Evolutionary conservation across 2,888 invertebrate genomes (phyloP).

Genomic region (Drosophila mercatorum): DNA sequence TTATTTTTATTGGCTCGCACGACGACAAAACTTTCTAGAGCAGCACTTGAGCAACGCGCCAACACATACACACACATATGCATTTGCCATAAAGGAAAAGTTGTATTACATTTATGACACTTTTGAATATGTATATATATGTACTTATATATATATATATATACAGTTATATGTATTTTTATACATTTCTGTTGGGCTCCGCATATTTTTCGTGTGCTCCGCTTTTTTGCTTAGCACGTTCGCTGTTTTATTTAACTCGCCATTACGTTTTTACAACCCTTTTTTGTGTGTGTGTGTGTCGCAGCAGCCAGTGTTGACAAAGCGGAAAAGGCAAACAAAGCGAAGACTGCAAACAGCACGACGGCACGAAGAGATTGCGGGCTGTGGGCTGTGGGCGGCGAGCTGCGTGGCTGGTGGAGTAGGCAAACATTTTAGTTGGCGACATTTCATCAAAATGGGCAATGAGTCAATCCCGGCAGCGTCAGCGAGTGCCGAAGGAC

Average conservation of each 20-base stretch:
- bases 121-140: constrained; percentile 65
- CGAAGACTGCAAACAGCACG: constrained; percentile 68
- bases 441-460: constrained; percentile 75
- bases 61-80: constrained; percentile 43
- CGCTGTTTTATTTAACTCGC: constrained; percentile 78
- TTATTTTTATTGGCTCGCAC: constrained; percentile 72
- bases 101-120: constrained; percentile 68
- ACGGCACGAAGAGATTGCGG: constrained; percentile 20
- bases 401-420: constrained; percentile 17
- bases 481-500: constrained; percentile 26
- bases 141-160: background rate
- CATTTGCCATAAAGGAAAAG: constrained; percentile 69
- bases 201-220: constrained; percentile 60
- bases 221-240: constrained; percentile 60
- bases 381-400: background rate
- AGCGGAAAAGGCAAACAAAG: constrained; percentile 77
- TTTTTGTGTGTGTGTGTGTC: constrained; percentile 37
- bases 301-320: constrained; percentile 64
- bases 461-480: constrained; percentile 67
- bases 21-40: constrained; percentile 62
- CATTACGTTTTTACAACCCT: constrained; percentile 80
- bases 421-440: constrained; percentile 67
- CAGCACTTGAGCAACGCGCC: constrained; percentile 64
- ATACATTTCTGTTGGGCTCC: constrained; percentile 55
- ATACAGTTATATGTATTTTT: constrained; percentile 13